A percentile compares a stretch with the other conserved stretches of the same genome.
Evolutionary conservation across 2,113 vertebrate species (phyloP).

Genomic region (Phaethornis superciliosus): DNA sequence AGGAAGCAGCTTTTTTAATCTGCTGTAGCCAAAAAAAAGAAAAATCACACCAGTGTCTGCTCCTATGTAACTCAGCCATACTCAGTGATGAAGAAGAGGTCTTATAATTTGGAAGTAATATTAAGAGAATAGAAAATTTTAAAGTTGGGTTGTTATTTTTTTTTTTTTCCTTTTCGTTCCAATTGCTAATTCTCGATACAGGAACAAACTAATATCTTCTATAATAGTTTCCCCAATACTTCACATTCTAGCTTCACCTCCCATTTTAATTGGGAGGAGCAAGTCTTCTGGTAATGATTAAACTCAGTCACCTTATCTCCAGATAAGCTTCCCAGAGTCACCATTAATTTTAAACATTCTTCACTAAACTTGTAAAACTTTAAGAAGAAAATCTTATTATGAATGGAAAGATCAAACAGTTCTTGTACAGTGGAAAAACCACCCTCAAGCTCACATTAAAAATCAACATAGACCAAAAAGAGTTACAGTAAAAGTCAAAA

Average conservation of each 20-base stretch:
- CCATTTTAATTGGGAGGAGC: rapidly evolving
- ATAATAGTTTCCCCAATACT: background rate
- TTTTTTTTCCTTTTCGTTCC: background rate
- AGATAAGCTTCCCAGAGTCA: background rate
- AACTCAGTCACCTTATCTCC: background rate
- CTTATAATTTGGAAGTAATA: background rate
- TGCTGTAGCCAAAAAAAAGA: background rate
- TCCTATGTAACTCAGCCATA: background rate
- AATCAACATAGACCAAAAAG: background rate
- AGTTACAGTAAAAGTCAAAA: background rate
- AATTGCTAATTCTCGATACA: background rate
- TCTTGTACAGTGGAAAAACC: rapidly evolving
- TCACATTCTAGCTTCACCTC: background rate
- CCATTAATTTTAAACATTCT: background rate
- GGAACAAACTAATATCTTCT: background rate
- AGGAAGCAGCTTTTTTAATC: background rate
- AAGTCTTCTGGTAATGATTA: background rate
- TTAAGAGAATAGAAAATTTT: background rate
- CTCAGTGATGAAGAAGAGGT: rapidly evolving
- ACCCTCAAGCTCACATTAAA: background rate
- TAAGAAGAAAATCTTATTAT: background rate
- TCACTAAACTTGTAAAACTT: background rate
- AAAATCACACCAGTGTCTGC: background rate
- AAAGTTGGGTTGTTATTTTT: too few species aligned
- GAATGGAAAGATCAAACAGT: background rate